These are phyloP conservation scores for Chelonia mydas DNA, from an alignment of 2,797 vertebrate genomes.

Conservation along the genomic window DNA sequence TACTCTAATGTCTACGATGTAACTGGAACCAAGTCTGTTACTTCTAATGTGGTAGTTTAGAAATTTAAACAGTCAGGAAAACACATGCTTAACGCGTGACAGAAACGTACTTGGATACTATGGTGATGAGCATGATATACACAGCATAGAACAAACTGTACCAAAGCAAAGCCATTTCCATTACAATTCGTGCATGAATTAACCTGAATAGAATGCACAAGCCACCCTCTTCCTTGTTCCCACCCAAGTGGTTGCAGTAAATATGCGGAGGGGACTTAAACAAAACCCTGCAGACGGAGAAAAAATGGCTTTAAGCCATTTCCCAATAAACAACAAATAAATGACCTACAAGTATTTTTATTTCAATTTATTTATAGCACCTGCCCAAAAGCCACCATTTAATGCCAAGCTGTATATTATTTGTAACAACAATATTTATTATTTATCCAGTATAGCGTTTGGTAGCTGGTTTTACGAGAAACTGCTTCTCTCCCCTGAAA, in stretches of 20 bases:
- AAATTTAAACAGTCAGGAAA: not conserved
- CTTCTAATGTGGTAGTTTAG: not conserved
- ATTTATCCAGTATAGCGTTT: not conserved
- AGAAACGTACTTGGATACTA: not conserved
- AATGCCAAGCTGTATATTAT: not conserved
- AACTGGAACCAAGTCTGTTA: not conserved
- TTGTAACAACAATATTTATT: not conserved
- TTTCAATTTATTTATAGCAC: not conserved
- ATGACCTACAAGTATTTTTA: not conserved
- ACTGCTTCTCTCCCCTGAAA: not conserved
- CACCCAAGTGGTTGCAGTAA: not conserved
- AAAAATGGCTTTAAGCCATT: not conserved
- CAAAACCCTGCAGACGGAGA: not conserved
- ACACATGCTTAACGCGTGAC: not conserved
- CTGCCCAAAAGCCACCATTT: not conserved
- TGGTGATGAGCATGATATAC: not conserved
- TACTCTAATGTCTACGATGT: not conserved
- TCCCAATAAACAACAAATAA: not conserved
- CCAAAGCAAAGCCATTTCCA: not conserved
- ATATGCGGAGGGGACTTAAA: not conserved
- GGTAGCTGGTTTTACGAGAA: not conserved
- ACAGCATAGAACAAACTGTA: not conserved
- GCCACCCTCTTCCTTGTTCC: not conserved
- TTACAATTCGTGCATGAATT: no score
- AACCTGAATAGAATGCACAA: not conserved